Percentiles rank a stretch among this genome's conserved stretches.
Conservation (phyloP, 2,113 vertebrate genomes). For the Chitala chitala region DNA sequence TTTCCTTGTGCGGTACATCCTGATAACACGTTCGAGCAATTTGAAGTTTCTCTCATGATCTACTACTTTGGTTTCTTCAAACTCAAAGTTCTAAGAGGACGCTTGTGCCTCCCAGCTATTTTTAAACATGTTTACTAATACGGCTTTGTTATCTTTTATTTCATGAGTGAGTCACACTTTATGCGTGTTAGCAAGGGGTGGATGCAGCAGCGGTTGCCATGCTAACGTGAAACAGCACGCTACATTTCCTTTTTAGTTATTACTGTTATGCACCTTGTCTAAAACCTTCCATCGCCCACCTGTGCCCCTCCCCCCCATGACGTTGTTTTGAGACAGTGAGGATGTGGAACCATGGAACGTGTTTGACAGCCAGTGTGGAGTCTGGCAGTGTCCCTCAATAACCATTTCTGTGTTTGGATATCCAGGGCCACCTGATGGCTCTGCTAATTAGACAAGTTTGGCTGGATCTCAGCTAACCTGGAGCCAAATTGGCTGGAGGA, state of each 20-base stretch:
- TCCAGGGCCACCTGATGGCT: neutral
- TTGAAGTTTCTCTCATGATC: neutral
- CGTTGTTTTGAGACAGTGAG: neutral
- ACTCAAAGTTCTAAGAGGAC: neutral
- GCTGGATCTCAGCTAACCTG: neutral
- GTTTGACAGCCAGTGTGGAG: neutral
- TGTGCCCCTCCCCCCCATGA: neutral
- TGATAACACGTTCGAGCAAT: neutral
- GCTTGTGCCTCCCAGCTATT: neutral
- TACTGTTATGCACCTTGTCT: conserved; percentile 8
- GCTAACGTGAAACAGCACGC: neutral
- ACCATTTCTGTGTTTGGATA: neutral
- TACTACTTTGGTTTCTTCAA: neutral
- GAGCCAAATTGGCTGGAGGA: neutral
- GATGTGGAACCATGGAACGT: neutral
- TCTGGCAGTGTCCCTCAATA: neutral
- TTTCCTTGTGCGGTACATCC: neutral
- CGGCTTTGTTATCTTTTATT: neutral
- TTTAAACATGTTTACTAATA: conserved; percentile 5
- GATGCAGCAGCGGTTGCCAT: neutral
- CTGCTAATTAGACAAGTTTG: neutral
- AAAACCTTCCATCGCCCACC: neutral
- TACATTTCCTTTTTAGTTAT: conserved; percentile 1
- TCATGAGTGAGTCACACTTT: neutral
- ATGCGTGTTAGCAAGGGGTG: neutral